These are phyloP conservation scores for Eumeta japonica DNA, from an alignment of 1,140 invertebrate species.

Conservation along the genomic window DNA sequence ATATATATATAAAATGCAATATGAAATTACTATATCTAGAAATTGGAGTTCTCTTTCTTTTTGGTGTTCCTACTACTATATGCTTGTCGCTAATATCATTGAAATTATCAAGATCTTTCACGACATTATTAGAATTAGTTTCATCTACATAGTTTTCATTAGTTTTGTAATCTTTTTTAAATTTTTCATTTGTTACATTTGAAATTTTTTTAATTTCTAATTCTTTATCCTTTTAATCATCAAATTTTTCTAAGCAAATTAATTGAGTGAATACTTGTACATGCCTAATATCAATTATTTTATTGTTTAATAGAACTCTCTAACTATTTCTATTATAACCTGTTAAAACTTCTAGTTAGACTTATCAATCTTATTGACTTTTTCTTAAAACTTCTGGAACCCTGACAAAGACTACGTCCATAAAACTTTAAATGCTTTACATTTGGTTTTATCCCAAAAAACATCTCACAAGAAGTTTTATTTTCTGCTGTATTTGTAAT, in stretches of 20 bases:
- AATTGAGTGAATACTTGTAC: no score
- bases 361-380: no score
- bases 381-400: constrained; percentile 23
- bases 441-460: constrained; percentile 28
- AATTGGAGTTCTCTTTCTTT: constrained; percentile 16
- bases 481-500: constrained; percentile 32
- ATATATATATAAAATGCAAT: no score
- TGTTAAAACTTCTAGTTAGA: no score
- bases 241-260: constrained; percentile 21
- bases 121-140: constrained; percentile 9
- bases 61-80: constrained; percentile 6
- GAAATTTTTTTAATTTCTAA: constrained; percentile 9
- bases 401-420: constrained; percentile 31
- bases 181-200: constrained; percentile 7
- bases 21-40: no score
- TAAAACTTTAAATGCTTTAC: constrained; percentile 24
- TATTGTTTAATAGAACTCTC: no score
- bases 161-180: constrained; percentile 7
- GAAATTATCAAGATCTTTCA: constrained; percentile 10
- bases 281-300: no score
- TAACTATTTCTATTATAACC: no score
- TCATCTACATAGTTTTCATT: constrained; percentile 15
- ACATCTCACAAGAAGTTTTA: constrained; percentile 37
- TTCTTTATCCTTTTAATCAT: constrained; percentile 12
- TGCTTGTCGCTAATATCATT: constrained; percentile 10